Percentiles rank a stretch among this genome's conserved stretches.
Evolutionary conservation across 2,888 invertebrate species (phyloP).

Genomic region (Drosophila helvetica): DNA sequence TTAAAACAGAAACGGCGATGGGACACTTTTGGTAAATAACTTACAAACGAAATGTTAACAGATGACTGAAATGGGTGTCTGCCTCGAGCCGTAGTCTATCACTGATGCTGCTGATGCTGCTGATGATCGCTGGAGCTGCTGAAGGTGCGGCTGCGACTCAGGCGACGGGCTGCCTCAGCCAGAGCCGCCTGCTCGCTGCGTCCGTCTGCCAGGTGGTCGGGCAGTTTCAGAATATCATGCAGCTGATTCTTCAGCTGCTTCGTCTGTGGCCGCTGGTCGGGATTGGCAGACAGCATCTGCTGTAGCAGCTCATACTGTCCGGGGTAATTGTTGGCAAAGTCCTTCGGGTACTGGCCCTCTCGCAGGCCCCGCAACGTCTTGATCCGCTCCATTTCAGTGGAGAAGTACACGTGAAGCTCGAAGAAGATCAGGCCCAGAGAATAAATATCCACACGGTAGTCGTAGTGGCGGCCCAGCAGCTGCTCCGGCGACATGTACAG

Average conservation of each 20-base stretch:
- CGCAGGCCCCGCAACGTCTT: constrained; percentile 88
- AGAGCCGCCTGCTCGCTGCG: constrained; percentile 60
- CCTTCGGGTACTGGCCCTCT: constrained; percentile 88
- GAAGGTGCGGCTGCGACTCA: constrained; percentile 77
- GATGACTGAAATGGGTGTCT: constrained; percentile 27
- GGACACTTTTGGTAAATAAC: constrained; percentile 25
- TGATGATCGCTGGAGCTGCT: constrained; percentile 70
- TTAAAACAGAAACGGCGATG: constrained; percentile 10
- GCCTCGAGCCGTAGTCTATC: constrained; percentile 14
- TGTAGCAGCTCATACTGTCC: constrained; percentile 89
- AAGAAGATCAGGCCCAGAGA: constrained; percentile 97
- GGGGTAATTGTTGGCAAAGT: constrained; percentile 87
- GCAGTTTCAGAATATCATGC: constrained; percentile 71
- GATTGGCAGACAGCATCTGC: constrained; percentile 90
- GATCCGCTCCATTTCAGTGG: constrained; percentile 95
- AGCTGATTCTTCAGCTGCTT: constrained; percentile 86
- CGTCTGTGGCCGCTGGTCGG: constrained; percentile 90
- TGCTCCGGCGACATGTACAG: constrained; percentile 99
- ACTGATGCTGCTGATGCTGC: constrained; percentile 40
- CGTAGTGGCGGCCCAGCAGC: constrained; percentile 89
- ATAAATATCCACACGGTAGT: constrained; percentile 97
- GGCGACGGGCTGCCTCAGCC: constrained; percentile 66
- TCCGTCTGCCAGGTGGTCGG: constrained; percentile 65
- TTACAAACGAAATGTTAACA: constrained; percentile 34
- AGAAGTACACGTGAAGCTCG: constrained; percentile 95